These are phyloP conservation scores for Thecophora atra DNA, from an alignment of 2,888 invertebrate genomes.

Conservation along the genomic window DNA sequence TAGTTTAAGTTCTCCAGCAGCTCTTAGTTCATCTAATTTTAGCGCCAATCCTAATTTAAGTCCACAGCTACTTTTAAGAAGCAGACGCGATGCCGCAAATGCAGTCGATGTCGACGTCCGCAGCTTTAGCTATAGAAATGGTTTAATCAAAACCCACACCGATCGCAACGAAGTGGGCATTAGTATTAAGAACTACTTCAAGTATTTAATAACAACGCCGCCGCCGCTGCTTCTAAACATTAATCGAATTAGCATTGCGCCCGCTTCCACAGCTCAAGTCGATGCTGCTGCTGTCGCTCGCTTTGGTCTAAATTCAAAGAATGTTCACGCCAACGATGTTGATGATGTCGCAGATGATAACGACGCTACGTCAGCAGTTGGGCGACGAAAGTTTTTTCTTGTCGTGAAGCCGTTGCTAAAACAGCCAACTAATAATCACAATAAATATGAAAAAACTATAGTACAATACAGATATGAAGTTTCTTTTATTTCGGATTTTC, in stretches of 20 bases:
- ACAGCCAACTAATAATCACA: conserved; percentile 47
- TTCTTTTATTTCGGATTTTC: conserved; percentile 44
- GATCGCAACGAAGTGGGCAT: conserved; percentile 53
- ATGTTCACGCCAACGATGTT: conserved; percentile 13
- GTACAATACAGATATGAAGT: conserved; percentile 66
- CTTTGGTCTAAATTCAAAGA: conserved; percentile 27
- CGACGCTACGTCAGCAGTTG: conserved; percentile 31
- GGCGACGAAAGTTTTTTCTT: conserved; percentile 15
- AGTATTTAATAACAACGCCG: conserved; percentile 1
- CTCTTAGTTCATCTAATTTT: conserved; percentile 44
- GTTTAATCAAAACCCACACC: conserved; percentile 36
- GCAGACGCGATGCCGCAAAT: conserved; percentile 12
- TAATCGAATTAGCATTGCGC: conserved; percentile 49
- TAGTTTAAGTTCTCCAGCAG: conserved; percentile 27
- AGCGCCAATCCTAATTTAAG: conserved; percentile 37
- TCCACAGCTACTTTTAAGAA: conserved; percentile 15
- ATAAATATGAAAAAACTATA: conserved; percentile 65
- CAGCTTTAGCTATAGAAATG: conserved; percentile 39
- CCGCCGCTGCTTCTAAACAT: conserved; percentile 44
- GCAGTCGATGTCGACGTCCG: conserved; percentile 28
- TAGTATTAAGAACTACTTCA: conserved; percentile 57
- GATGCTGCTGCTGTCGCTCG: conserved; percentile 23
- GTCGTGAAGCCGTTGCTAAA: conserved; percentile 35
- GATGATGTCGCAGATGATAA: conserved; percentile 10
- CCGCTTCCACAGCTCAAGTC: conserved; percentile 32